Evolutionary conservation across 2,797 vertebrate species (phyloP).

Genomic region (Melanotaenia trifasciata): DNA sequence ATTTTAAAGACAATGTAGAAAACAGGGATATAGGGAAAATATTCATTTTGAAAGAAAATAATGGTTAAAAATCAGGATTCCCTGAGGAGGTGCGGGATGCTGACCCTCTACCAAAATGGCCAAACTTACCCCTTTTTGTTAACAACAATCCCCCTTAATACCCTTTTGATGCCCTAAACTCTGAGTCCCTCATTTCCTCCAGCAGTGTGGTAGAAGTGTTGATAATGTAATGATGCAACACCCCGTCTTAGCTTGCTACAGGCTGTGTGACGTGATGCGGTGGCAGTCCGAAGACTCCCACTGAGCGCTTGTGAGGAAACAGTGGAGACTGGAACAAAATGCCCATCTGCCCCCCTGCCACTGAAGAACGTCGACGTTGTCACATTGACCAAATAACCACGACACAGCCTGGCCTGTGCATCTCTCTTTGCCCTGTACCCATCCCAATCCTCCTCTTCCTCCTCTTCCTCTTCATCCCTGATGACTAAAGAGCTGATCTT

Average conservation of each 20-base stretch:
- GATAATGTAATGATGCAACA: constrained; percentile 50
- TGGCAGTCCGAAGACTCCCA: constrained; percentile 56
- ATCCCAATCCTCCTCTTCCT: constrained; percentile 34
- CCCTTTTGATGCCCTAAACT: constrained; percentile 30
- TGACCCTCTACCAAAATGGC: constrained; percentile 66
- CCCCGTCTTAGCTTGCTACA: constrained; percentile 52
- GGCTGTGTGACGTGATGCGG: constrained; percentile 49
- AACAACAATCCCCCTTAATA: constrained; percentile 46
- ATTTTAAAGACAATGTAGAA: constrained; percentile 65
- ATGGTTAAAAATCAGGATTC: constrained; percentile 56
- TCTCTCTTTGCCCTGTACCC: constrained; percentile 33
- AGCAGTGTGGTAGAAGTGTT: constrained; percentile 52
- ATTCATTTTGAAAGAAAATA: constrained; percentile 42
- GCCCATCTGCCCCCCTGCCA: constrained; percentile 74
- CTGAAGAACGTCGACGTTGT: constrained; percentile 57
- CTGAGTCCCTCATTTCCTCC: constrained; percentile 39
- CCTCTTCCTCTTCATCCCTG: constrained; percentile 45
- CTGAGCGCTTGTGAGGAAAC: constrained; percentile 56
- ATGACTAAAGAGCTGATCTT: constrained; percentile 72
- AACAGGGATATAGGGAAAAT: constrained; percentile 28
- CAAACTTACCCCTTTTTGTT: constrained; percentile 69
- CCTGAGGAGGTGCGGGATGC: constrained; percentile 53
- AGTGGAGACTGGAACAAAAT: constrained; percentile 48
- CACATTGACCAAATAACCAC: constrained; percentile 39
- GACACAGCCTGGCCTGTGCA: constrained; percentile 24